Percentiles rank a stretch among this genome's conserved stretches.
Conservation (phyloP, 2,113 vertebrate genomes). For the Mormyrus iriodes region DNA sequence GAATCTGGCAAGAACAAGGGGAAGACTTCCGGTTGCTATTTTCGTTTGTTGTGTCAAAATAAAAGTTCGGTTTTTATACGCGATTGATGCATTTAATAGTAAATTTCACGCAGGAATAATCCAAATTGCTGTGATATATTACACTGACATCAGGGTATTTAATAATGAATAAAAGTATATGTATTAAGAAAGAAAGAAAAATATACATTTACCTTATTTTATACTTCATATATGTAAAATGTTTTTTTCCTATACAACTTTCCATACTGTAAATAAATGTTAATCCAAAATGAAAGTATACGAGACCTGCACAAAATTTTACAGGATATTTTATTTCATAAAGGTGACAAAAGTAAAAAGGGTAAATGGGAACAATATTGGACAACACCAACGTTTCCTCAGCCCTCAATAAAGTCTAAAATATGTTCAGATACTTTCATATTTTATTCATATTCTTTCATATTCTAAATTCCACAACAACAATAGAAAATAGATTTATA, state of each 20-base stretch:
- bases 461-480: too few relatives aligned
- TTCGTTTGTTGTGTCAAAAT: background rate
- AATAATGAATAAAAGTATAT: background rate
- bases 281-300: background rate
- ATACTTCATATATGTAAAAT: background rate
- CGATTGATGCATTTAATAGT: background rate
- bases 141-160: background rate
- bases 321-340: background rate
- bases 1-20: background rate
- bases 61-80: background rate
- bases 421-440: too few relatives aligned
- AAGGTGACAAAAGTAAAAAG: background rate
- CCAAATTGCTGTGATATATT: background rate
- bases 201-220: background rate
- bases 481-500: background rate
- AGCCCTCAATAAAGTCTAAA: background rate
- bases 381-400: background rate
- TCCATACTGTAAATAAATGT: background rate
- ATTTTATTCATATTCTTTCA: too few relatives aligned
- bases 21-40: background rate
- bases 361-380: background rate
- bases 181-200: background rate
- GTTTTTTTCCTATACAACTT: background rate
- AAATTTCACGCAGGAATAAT: background rate
- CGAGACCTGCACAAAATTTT: background rate